Conservation (phyloP, 2,113 vertebrate genomes). For the Tautogolabrus adspersus region DNA sequence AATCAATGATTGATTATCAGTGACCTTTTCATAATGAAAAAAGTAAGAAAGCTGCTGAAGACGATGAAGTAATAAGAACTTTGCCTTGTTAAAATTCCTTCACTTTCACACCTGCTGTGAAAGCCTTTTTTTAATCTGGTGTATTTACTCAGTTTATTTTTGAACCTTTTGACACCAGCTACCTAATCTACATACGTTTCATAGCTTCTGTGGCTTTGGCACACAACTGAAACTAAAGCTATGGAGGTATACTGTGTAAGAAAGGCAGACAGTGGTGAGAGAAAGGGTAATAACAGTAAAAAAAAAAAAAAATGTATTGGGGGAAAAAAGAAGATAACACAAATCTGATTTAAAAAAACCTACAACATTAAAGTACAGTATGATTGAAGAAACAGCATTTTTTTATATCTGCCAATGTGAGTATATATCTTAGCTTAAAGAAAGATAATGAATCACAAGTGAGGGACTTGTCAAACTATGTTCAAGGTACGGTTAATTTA, state of each 20-base stretch:
- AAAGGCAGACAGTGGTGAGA: not conserved
- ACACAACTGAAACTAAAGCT: not conserved
- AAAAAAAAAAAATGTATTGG: not conserved
- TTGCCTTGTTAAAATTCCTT: not conserved
- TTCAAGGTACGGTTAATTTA: not conserved
- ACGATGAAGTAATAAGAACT: not conserved
- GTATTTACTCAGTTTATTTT: constrained; percentile 35
- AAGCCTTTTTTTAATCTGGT: constrained; percentile 3
- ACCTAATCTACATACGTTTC: not conserved
- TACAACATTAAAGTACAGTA: no score
- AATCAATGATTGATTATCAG: constrained; percentile 36
- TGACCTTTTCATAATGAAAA: constrained; percentile 49
- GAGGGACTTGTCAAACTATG: no score
- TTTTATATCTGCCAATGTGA: no score
- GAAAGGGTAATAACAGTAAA: not conserved
- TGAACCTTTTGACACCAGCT: constrained; percentile 11
- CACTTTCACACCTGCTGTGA: constrained; percentile 24
- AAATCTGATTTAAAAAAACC: no score
- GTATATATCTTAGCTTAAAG: no score
- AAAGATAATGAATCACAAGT: no score
- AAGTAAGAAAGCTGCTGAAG: not conserved
- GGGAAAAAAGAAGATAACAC: not conserved
- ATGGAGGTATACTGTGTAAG: not conserved
- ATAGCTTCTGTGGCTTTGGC: not conserved
- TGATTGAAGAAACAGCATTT: no score